These are phyloP conservation scores for Phoxinus phoxinus DNA, from an alignment of 2,113 vertebrate genomes.

Conservation along the genomic window DNA sequence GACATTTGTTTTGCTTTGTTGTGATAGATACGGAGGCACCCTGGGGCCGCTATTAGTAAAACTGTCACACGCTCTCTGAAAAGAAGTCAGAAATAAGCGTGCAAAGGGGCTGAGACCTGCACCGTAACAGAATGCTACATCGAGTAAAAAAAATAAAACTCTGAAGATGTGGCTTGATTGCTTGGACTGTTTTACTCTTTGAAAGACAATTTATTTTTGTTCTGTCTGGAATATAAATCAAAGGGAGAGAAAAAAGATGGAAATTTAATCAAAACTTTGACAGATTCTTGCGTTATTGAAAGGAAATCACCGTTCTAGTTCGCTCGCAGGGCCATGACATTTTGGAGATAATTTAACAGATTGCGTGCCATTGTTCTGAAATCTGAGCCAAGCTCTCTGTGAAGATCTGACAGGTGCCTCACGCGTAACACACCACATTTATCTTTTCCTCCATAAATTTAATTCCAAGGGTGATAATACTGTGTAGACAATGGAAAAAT, in stretches of 20 bases:
- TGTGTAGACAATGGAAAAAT: slow-evolving; percentile 6
- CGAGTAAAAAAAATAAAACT: slow-evolving; percentile 3
- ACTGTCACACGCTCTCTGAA: slow-evolving; percentile 30
- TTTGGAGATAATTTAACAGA: slow-evolving; percentile 71
- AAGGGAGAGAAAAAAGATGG: slow-evolving; percentile 50
- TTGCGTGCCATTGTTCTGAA: slow-evolving; percentile 62
- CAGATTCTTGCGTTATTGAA: slow-evolving; percentile 41
- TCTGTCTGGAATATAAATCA: slow-evolving; percentile 60
- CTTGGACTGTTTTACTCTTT: slow-evolving; percentile 62
- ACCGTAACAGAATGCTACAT: background rate
- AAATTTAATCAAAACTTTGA: slow-evolving; percentile 63
- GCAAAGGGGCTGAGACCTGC: slow-evolving; percentile 5
- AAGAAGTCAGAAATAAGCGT: slow-evolving; percentile 17
- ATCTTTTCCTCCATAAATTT: slow-evolving; percentile 29
- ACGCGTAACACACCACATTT: slow-evolving; percentile 51
- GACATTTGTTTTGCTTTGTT: slow-evolving; percentile 48
- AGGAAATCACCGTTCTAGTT: slow-evolving; percentile 63
- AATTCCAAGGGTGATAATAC: slow-evolving; percentile 38
- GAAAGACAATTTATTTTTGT: slow-evolving; percentile 65
- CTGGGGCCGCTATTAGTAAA: slow-evolving; percentile 39
- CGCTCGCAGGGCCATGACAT: slow-evolving; percentile 71
- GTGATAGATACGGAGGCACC: slow-evolving; percentile 25
- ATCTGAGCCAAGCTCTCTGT: slow-evolving; percentile 49
- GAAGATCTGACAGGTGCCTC: slow-evolving; percentile 52
- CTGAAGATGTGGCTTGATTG: slow-evolving; percentile 30